Conservation (phyloP, 2,797 vertebrate species). For the Sebastes minor region DNA sequence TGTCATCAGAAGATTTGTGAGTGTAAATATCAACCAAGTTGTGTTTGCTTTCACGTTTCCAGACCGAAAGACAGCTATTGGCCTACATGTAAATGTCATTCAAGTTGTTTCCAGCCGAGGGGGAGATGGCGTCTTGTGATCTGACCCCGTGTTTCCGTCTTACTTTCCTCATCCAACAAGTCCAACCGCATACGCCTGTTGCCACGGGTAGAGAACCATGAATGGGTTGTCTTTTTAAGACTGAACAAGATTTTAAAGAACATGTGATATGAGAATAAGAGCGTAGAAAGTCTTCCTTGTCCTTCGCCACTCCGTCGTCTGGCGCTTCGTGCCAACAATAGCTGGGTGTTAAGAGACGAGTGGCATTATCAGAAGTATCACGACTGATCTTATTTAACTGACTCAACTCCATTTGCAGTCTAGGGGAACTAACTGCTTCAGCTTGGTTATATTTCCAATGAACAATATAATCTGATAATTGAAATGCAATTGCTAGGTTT, state of each 20-base stretch:
- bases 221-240: slow-evolving; percentile 8
- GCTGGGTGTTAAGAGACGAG: slow-evolving; percentile 2
- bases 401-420: background rate
- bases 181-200: background rate
- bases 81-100: slow-evolving; percentile 15
- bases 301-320: background rate
- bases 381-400: slow-evolving; percentile 1
- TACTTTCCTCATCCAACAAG: background rate
- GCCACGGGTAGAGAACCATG: background rate
- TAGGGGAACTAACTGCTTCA: background rate
- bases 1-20: slow-evolving; percentile 6
- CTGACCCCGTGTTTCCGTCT: background rate
- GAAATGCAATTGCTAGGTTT: background rate
- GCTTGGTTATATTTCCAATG: background rate
- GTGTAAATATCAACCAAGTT: slow-evolving; percentile 30
- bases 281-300: background rate
- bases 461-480: background rate
- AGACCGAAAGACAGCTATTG: background rate
- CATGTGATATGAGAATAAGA: slow-evolving; percentile 24
- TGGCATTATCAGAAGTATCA: background rate
- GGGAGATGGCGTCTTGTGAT: background rate
- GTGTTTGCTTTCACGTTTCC: slow-evolving; percentile 18
- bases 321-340: slow-evolving; percentile 16
- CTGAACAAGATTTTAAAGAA: slow-evolving; percentile 2
- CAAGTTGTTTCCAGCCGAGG: background rate